Evolutionary conservation across 2,113 vertebrate species (phyloP).

Genomic region (Leiothrix lutea): DNA sequence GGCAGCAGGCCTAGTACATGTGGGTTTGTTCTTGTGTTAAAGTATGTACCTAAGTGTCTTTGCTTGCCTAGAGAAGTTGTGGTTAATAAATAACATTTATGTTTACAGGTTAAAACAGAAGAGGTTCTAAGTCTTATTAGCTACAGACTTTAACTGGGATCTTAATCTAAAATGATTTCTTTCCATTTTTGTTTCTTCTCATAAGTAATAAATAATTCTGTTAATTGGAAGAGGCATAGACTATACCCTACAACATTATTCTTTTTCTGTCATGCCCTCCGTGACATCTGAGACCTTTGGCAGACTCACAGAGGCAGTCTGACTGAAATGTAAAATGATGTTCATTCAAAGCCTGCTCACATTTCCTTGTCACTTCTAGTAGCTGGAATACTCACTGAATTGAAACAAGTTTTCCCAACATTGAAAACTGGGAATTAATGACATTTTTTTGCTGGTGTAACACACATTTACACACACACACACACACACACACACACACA

Average conservation of each 20-base stretch:
- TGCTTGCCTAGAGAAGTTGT: not conserved
- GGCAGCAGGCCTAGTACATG: not conserved
- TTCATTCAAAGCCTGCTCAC: not conserved
- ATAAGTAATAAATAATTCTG: not conserved
- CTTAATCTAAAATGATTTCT: not conserved
- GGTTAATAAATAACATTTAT: not conserved
- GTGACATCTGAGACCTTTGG: not conserved
- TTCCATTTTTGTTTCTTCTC: not conserved
- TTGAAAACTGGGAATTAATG: not conserved
- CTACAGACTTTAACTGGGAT: not conserved
- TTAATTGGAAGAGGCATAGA: not conserved
- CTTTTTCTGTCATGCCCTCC: not conserved
- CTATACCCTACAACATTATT: not conserved
- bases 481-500: too few species aligned
- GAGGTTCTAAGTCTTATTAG: not conserved
- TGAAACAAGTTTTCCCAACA: not conserved
- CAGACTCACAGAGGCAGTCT: not conserved
- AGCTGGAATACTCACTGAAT: not conserved
- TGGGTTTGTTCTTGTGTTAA: not conserved
- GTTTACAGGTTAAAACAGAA: not conserved
- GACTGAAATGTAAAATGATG: not conserved
- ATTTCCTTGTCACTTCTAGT: not conserved
- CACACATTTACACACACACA: not conserved
- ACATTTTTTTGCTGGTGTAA: not conserved
- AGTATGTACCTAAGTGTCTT: not conserved